A percentile compares a stretch with the other conserved stretches of the same genome.
Evolutionary conservation across 2,797 vertebrate genomes (phyloP).

Genomic region (Malurus splendens): DNA sequence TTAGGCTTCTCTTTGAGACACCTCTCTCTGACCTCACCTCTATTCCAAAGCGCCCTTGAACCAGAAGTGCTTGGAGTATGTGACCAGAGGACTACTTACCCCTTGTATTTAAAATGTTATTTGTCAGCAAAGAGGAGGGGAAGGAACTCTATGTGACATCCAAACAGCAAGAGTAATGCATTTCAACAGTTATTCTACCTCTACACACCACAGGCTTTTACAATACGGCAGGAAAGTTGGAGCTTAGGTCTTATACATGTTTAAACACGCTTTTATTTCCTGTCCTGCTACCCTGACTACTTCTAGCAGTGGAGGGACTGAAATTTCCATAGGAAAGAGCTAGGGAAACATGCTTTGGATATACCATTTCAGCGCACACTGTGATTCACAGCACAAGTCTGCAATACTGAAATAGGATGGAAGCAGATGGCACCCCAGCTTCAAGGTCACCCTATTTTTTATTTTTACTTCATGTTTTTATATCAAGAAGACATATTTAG

Average conservation of each 20-base stretch:
- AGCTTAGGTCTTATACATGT: background rate
- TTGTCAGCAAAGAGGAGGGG: background rate
- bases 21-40: background rate
- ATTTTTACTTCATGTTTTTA: background rate
- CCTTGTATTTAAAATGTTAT: background rate
- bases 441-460: background rate
- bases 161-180: background rate
- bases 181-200: background rate
- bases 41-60: background rate
- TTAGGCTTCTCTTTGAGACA: background rate
- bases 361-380: background rate
- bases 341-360: background rate
- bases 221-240: background rate
- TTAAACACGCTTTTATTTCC: background rate
- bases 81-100: background rate
- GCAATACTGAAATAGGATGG: background rate
- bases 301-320: background rate
- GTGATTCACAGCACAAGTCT: background rate
- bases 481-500: background rate
- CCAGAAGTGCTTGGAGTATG: background rate
- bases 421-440: background rate
- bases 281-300: background rate
- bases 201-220: background rate
- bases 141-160: background rate
- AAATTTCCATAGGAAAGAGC: background rate